Base-by-base conservation (phyloP, 1,140 invertebrate genomes). In the Druon quercuslanigerum region DNA sequence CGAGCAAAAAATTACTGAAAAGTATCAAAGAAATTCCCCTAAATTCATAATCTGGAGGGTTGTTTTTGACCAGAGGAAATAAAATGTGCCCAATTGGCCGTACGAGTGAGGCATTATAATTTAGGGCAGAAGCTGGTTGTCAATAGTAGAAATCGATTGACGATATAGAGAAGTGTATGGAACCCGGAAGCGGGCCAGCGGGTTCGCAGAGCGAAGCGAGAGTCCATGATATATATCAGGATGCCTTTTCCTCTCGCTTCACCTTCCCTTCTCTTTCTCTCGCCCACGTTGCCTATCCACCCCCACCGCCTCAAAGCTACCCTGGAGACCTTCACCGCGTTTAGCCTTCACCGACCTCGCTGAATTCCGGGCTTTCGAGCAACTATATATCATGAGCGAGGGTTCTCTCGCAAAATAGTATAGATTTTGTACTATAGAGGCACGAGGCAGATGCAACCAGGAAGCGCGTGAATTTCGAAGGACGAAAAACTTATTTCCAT, bases 261-360 rank as follows among this genome's bases (percentile, higher is more conserved):
- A 54, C 46, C 50, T 46, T 72, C 25, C 50, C 60, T 11, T 51
- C 71, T 74, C 54, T 33, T 50, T 46, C 66, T 5, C 33, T 16
- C 16, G 16, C 50, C 13, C n/a, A 50, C 13, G 72, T 51, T 76
- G 19, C 13, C 50, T 25, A 33, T 50, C 25, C 76, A 20, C 51
- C 50, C 54, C 66, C 57, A 71, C 50, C n/a, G 50, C 20, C 50
- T 72, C 50, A 40, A 66, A 16, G 25, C 25, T 66, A 66, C 60
- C 33, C 57, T 9, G 60, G 20, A 66, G 60, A 66, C 60, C 60
- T 66, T 66, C 60, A 66, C 60, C 60, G 60, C 33, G 60, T 66
- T 60, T 66, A 66, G 60, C 60, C 60, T 66, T 66, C 60, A 66
- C 60, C 60, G 60, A 66, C 33, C 60, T 66, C 60, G 60, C 60